A percentile compares a stretch with the other conserved stretches of the same genome.
Evolutionary conservation across 2,797 vertebrate species (phyloP).

Genomic region (Molothrus aeneus): DNA sequence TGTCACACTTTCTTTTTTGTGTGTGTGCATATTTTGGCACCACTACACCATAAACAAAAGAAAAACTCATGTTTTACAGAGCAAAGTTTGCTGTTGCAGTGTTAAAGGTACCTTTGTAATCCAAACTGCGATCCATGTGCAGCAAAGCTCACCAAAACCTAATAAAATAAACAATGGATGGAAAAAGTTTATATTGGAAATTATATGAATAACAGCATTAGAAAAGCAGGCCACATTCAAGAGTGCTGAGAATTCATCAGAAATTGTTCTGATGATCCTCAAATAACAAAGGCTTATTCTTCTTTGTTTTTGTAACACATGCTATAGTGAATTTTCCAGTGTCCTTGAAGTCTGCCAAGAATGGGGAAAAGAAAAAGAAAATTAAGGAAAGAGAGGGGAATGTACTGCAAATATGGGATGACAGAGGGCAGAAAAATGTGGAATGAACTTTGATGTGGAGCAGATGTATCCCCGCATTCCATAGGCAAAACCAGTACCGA

Average conservation of each 20-base stretch:
- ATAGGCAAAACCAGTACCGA: not conserved
- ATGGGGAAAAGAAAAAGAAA: constrained; percentile 12
- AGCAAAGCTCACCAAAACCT: constrained; percentile 28
- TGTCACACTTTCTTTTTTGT: not conserved
- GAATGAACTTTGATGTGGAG: constrained; percentile 65
- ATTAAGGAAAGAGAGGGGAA: constrained; percentile 2
- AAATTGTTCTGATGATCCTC: constrained; percentile 42
- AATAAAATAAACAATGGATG: constrained; percentile 51
- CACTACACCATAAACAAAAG: not conserved
- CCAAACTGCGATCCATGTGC: constrained; percentile 14
- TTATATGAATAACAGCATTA: constrained; percentile 42
- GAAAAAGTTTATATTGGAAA: constrained; percentile 49
- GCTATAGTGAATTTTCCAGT: not conserved
- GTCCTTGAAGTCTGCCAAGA: constrained; percentile 54
- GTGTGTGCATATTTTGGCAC: constrained; percentile 24
- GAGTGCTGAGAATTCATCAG: constrained; percentile 42
- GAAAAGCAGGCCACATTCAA: constrained; percentile 9
- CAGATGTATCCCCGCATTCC: constrained; percentile 62
- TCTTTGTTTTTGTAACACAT: constrained; percentile 41
- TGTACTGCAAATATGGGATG: constrained; percentile 14
- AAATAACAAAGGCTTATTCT: constrained; percentile 42
- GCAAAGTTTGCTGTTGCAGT: not conserved
- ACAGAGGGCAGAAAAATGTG: constrained; percentile 44
- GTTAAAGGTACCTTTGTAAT: constrained; percentile 33
- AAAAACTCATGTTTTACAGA: not conserved